phyloP scores from a whole-genome alignment of 2,888 invertebrate species.

The Trissolcus brochymenae region DNA sequence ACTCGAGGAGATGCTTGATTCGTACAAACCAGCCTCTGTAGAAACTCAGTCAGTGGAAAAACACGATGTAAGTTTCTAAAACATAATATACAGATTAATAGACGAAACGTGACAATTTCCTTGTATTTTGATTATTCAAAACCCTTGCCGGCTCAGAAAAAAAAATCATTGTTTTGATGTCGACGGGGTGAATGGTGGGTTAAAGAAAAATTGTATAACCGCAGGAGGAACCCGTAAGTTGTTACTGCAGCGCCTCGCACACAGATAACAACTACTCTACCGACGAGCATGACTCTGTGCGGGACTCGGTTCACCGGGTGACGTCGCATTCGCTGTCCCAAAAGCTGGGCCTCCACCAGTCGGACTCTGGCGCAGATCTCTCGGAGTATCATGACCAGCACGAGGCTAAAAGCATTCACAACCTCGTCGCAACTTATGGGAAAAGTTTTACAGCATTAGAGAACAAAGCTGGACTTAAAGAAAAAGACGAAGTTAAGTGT shows the following conservation, averaged over 20 bases:
- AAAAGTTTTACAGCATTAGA: constrained; percentile 63
- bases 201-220: constrained; percentile 20
- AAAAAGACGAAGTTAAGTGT: constrained; percentile 28
- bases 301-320: constrained; percentile 77
- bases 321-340: constrained; percentile 66
- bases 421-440: constrained; percentile 67
- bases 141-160: not conserved
- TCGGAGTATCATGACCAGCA: constrained; percentile 79
- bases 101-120: too few relatives aligned
- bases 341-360: constrained; percentile 80
- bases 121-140: too few relatives aligned
- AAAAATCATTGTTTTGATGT: not conserved
- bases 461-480: constrained; percentile 44
- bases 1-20: constrained; percentile 69
- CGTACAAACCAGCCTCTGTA: constrained; percentile 65
- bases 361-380: constrained; percentile 85
- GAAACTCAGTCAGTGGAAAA: constrained; percentile 70
- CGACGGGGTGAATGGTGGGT: not conserved
- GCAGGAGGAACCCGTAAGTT: constrained; percentile 77
- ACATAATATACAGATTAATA: not conserved
- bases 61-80: constrained; percentile 67
- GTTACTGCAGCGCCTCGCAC: constrained; percentile 87
- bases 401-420: constrained; percentile 76
- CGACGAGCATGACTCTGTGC: constrained; percentile 83
- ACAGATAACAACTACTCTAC: constrained; percentile 85